These are phyloP conservation scores for Dorcus hopei DNA, from an alignment of 2,888 invertebrate species.

Conservation along the genomic window DNA sequence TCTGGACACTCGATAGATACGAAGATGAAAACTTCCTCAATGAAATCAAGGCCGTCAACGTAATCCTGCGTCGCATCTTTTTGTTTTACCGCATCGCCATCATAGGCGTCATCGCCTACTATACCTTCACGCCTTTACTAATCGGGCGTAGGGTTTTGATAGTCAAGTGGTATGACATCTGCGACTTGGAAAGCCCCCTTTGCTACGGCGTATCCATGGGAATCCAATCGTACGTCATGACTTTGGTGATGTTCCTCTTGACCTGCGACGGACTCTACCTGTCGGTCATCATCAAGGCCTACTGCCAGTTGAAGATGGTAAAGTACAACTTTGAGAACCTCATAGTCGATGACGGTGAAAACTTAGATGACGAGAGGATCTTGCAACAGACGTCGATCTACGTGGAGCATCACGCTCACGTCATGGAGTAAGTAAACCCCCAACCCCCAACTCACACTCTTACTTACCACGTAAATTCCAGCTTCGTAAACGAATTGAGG, in stretches of 20 bases:
- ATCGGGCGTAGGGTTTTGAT: neutral
- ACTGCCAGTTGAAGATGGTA: neutral
- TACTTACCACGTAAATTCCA: neutral
- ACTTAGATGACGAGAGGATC: neutral
- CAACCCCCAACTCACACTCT: too few species aligned
- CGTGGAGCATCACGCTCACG: neutral
- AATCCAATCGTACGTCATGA: neutral
- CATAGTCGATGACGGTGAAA: neutral
- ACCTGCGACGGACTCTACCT: slow-evolving; percentile 2
- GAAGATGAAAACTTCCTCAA: too few species aligned
- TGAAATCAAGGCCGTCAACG: too few species aligned
- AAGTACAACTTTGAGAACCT: neutral
- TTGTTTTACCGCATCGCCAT: neutral
- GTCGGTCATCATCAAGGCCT: neutral
- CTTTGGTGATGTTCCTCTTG: neutral
- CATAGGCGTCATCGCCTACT: neutral
- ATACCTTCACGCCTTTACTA: neutral
- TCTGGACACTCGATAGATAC: too few species aligned
- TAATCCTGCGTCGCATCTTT: too few species aligned
- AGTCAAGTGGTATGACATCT: neutral
- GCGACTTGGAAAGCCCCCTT: neutral
- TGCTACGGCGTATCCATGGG: slow-evolving; percentile 1
- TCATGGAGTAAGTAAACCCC: neutral
- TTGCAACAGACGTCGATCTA: neutral
- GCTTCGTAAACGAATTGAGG: slow-evolving; percentile 1